phyloP scores from a whole-genome alignment of 2,888 invertebrate species.

The Drosophila anceps region DNA sequence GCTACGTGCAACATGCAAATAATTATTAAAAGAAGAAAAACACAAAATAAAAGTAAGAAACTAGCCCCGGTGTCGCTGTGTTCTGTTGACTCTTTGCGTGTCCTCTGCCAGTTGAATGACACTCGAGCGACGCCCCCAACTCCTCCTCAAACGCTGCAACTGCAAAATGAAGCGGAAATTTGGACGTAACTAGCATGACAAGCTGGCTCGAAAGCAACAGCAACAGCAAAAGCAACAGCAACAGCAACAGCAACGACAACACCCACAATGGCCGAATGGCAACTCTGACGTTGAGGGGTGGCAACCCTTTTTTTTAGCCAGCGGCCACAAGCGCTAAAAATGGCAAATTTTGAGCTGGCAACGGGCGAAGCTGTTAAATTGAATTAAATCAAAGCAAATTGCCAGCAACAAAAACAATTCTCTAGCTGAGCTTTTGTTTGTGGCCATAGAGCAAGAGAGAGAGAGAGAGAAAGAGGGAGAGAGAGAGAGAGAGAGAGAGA shows the following conservation, averaged over 20 bases:
- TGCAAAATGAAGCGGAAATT: constrained; percentile 52
- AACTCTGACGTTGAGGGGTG: constrained; percentile 14
- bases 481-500: neutral
- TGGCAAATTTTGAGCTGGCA: constrained; percentile 51
- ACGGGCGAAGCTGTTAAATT: constrained; percentile 64
- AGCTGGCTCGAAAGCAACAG: constrained; percentile 12
- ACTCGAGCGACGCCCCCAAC: constrained; percentile 44
- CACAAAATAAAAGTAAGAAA: constrained; percentile 44
- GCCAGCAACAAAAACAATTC: constrained; percentile 61
- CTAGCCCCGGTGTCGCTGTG: constrained; percentile 48
- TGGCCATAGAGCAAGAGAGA: neutral
- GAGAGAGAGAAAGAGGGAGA: too few species aligned
- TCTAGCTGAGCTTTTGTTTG: constrained; percentile 33
- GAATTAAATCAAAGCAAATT: constrained; percentile 81
- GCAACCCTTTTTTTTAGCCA: constrained; percentile 30
- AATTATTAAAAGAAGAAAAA: constrained; percentile 71
- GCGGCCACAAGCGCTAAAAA: constrained; percentile 52
- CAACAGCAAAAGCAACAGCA: neutral
- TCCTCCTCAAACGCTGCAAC: constrained; percentile 2
- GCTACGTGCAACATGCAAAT: constrained; percentile 72
- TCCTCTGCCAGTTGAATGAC: constrained; percentile 77
- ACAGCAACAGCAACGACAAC: constrained; percentile 1
- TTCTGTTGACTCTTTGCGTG: constrained; percentile 47
- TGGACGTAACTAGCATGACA: constrained; percentile 34
- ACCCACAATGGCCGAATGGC: constrained; percentile 1